phyloP scores from a whole-genome alignment of 2,113 vertebrate species.

The Thamnaconus septentrionalis region DNA sequence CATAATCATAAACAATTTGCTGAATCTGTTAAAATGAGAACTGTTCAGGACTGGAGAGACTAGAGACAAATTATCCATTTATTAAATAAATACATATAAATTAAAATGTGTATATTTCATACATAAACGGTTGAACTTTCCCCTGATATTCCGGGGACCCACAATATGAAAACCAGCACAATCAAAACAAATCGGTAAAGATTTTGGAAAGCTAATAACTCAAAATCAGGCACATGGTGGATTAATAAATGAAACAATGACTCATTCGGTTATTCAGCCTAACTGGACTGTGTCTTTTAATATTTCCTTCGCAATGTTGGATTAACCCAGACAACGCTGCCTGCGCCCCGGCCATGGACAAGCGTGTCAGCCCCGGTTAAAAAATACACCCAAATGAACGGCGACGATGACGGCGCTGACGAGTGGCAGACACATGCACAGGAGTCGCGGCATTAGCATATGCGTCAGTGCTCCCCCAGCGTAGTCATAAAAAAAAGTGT shows the following conservation, averaged over 20 bases:
- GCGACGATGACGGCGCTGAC: slow-evolving; percentile 33
- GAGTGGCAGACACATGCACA: slow-evolving; percentile 54
- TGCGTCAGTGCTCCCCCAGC: slow-evolving; percentile 35
- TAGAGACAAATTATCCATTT: slow-evolving; percentile 60
- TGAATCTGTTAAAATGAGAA: not conserved
- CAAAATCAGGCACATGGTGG: not conserved
- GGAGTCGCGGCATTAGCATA: slow-evolving; percentile 60
- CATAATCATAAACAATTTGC: not conserved
- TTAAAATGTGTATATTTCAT: not conserved
- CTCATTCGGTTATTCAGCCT: not conserved
- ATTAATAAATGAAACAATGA: not conserved
- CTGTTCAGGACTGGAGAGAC: not conserved
- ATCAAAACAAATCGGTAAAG: too few relatives aligned
- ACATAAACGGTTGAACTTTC: not conserved
- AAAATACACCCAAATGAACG: slow-evolving; percentile 55
- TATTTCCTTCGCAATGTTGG: slow-evolving; percentile 23
- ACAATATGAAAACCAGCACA: too few relatives aligned
- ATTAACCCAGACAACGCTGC: slow-evolving; percentile 52
- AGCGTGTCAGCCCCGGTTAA: slow-evolving; percentile 33
- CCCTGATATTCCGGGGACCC: too few relatives aligned
- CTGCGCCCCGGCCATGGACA: slow-evolving; percentile 48
- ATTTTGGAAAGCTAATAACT: too few relatives aligned
- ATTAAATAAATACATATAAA: slow-evolving; percentile 19
- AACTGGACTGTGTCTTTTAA: not conserved
- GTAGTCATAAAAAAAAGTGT: slow-evolving; percentile 40